These are phyloP conservation scores for Virgularia gustaviana DNA, from an alignment of 92 coral and sea anemone genomes.

Conservation along the genomic window DNA sequence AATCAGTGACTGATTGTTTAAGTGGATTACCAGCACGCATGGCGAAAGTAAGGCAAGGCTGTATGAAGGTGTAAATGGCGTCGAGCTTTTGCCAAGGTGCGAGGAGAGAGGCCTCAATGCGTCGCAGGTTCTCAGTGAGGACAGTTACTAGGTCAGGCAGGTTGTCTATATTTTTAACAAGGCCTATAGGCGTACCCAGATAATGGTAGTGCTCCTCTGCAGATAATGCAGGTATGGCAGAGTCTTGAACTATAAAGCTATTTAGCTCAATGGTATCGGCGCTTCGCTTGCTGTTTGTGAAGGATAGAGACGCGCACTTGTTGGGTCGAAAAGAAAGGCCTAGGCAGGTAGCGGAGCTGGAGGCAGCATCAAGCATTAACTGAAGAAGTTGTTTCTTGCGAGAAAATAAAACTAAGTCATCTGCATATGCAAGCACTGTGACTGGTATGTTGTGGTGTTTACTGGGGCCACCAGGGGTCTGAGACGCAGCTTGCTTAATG, in stretches of 20 bases:
- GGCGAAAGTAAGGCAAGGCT: conserved; percentile 26
- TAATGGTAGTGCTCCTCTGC: conserved; percentile 22
- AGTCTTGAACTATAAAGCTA: conserved; percentile 1
- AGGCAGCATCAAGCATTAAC: conserved; percentile 26
- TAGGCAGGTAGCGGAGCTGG: conserved; percentile 4
- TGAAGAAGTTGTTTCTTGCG: conserved; percentile 28
- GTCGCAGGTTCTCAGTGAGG: conserved; percentile 10
- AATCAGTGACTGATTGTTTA: background rate
- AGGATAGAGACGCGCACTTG: conserved; percentile 29
- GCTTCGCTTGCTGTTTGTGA: background rate
- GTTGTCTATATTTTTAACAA: conserved; percentile 7
- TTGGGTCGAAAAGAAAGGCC: conserved; percentile 26
- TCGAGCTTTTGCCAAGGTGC: conserved; percentile 44
- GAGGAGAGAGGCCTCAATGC: conserved; percentile 25
- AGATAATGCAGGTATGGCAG: background rate
- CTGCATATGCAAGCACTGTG: conserved; percentile 31
- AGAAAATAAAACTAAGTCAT: conserved; percentile 27
- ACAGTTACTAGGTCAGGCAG: conserved; percentile 8
- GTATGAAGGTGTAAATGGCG: conserved; percentile 26
- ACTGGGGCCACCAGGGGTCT: background rate
- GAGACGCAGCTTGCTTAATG: conserved; percentile 22
- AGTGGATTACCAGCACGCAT: conserved; percentile 5
- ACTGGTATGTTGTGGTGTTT: conserved; percentile 2
- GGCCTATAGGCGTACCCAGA: conserved; percentile 32
- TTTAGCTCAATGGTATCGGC: background rate